Percentiles rank a stretch among this genome's conserved stretches.
Evolutionary conservation across 1,140 invertebrate genomes (phyloP).

Genomic region (Tyrophagus putrescentiae): DNA sequence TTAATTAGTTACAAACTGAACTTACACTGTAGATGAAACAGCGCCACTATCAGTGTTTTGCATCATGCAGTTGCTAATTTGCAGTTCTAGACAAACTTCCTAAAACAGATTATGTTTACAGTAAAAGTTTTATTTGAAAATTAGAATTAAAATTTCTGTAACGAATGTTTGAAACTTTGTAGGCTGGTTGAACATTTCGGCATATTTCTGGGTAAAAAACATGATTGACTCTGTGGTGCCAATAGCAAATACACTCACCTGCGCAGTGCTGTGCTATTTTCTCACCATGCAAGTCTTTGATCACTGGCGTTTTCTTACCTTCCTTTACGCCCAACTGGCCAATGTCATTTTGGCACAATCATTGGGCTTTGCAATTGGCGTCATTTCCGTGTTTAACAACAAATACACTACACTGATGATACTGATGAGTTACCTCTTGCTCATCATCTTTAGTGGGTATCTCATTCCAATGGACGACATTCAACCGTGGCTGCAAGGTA

Average conservation of each 20-base stretch:
- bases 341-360: background rate
- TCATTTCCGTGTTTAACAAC: background rate
- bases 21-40: too few species aligned
- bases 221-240: background rate
- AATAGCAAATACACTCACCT: background rate
- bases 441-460: constrained; percentile 1
- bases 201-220: background rate
- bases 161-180: background rate
- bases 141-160: background rate
- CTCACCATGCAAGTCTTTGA: background rate
- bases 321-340: background rate
- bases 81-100: too few species aligned
- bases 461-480: background rate
- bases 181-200: constrained; percentile 2
- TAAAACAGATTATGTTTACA: too few species aligned
- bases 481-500: background rate
- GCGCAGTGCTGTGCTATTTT: background rate
- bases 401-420: background rate
- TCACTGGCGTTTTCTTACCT: background rate
- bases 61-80: too few species aligned
- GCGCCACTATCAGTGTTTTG: too few species aligned
- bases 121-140: background rate
- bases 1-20: too few species aligned
- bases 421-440: background rate
- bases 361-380: background rate